Percentiles rank a stretch among this genome's conserved stretches.
phyloP scores from a whole-genome alignment of 35 echinoderm and acorn worm genomes.

The Eucidaris tribuloides region DNA sequence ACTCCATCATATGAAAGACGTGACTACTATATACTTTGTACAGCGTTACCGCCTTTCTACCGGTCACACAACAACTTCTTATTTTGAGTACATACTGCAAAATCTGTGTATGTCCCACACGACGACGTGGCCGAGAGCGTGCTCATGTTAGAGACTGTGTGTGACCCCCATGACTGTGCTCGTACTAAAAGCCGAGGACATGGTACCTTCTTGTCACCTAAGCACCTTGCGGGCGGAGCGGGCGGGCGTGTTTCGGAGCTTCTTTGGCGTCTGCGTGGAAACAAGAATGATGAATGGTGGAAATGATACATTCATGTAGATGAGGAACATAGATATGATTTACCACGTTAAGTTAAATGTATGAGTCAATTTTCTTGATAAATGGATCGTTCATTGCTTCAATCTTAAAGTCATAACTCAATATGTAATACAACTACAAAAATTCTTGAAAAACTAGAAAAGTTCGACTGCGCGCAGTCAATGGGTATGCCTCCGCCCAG shows the following conservation, averaged over 20 bases:
- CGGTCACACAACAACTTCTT: too few species aligned
- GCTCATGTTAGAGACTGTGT: conserved; percentile 10
- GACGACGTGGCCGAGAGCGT: conserved; percentile 60
- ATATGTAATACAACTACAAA: not conserved
- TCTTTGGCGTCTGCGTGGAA: conserved; percentile 63
- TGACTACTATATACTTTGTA: too few species aligned
- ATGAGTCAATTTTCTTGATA: not conserved
- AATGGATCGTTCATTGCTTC: not conserved
- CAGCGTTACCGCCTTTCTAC: too few species aligned
- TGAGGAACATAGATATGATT: not conserved
- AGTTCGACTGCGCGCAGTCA: too few species aligned
- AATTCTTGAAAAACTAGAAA: too few species aligned
- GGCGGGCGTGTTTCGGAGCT: conserved; percentile 46
- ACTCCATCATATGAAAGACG: too few species aligned
- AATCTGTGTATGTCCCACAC: conserved; percentile 69
- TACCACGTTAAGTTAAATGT: not conserved
- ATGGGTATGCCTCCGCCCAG: too few species aligned
- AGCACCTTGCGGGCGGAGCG: conserved; percentile 59
- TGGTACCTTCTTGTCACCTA: conserved; percentile 49
- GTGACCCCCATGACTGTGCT: conserved; percentile 49
- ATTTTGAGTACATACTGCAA: conserved; percentile 61
- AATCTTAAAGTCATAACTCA: not conserved
- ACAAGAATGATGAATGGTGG: not conserved
- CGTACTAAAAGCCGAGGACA: conserved; percentile 43
- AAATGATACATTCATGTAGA: not conserved